phyloP scores from a whole-genome alignment of 1,140 invertebrate genomes.

The Aleiodes sp. region DNA sequence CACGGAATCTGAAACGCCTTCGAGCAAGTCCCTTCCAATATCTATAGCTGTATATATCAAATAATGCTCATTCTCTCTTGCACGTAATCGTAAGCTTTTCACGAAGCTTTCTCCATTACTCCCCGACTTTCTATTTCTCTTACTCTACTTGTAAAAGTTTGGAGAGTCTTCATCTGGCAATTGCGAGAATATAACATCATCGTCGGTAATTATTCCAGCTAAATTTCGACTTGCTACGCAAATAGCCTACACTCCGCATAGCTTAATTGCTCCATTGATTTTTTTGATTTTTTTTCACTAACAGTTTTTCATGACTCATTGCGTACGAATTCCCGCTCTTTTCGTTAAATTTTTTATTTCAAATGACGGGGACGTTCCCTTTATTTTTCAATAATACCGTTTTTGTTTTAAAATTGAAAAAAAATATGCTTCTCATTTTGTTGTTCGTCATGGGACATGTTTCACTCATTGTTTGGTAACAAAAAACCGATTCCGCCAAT shows the following conservation, averaged over 20 bases:
- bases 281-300: no score
- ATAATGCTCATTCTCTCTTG: neutral
- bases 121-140: neutral
- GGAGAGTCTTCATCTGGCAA: neutral
- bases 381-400: no score
- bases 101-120: neutral
- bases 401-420: no score
- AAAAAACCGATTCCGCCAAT: no score
- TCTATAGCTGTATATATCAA: no score
- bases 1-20: constrained; percentile 7
- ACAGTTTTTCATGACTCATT: neutral
- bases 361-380: no score
- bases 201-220: neutral
- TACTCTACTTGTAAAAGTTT: neutral
- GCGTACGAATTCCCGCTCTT: no score
- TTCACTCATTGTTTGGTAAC: no score
- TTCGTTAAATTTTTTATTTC: no score
- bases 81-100: neutral
- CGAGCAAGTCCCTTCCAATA: neutral
- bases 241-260: neutral
- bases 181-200: neutral
- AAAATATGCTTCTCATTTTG: no score
- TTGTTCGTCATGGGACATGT: no score
- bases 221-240: neutral
- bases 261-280: constrained; percentile 1